Conservation (phyloP, 2,888 invertebrate genomes). For the Sarcophaga variegata region DNA sequence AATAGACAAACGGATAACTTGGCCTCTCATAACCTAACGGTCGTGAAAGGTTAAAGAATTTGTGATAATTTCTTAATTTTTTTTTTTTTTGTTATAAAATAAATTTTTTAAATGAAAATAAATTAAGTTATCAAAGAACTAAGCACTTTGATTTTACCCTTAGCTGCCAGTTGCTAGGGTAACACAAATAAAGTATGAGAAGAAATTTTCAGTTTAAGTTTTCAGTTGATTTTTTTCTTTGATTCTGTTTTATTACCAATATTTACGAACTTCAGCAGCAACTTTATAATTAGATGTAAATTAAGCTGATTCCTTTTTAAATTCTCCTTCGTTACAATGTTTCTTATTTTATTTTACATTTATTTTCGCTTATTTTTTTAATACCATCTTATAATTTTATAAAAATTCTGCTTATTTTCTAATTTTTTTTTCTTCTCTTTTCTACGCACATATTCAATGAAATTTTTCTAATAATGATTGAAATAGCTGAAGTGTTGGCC, state of each 20-base stretch:
- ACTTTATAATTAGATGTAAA: conserved; percentile 61
- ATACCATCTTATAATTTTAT: background rate
- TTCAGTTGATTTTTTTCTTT: background rate
- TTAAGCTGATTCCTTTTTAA: conserved; percentile 41
- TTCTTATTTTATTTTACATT: background rate
- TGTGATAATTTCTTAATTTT: no score
- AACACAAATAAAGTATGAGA: background rate
- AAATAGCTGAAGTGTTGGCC: background rate
- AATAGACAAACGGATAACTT: no score
- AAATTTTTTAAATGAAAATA: no score
- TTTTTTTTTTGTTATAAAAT: no score
- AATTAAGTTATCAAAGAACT: background rate
- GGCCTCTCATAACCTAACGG: no score
- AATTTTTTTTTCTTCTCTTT: no score
- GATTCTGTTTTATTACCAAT: background rate
- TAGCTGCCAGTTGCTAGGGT: background rate
- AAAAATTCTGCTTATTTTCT: background rate
- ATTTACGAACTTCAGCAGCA: conserved; percentile 15
- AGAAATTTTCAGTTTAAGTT: background rate
- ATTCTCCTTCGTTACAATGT: conserved; percentile 3
- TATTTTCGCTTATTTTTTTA: conserved; percentile 13
- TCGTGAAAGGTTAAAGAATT: no score
- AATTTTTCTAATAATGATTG: conserved; percentile 30
- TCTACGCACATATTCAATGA: background rate
- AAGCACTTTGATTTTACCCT: background rate